Base-by-base conservation (phyloP, 1,140 invertebrate genomes). In the Agraylea sexmaculata region DNA sequence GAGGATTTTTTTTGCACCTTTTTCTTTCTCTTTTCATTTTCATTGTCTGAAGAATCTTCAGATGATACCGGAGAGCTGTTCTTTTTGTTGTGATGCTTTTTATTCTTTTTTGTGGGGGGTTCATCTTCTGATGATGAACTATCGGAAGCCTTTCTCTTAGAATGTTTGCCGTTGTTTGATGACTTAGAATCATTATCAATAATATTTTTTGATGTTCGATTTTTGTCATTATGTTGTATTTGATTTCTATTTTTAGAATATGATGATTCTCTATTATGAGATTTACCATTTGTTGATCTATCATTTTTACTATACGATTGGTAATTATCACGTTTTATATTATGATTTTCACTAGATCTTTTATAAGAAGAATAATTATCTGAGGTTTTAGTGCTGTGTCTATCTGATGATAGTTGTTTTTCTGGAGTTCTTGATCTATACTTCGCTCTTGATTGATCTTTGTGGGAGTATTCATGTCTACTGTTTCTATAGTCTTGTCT, bases 11-110 rank as follows among this genome's bases (percentile, higher is more conserved):
- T 29, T 11, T 19, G 34, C 29, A 27, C 22, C 32, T 45, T 45
- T 32, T 43, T 49, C 25, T 40, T 45, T n/a, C n/a, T n/a, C n/a
- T n/a, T 36, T 32, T 28, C 2, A 40, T n/a, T 22, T 23, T 37
- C 16, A n/a, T 29, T 40, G 19, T 32, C 15, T n/a, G n/a, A n/a
- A n/a, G n/a, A n/a, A n/a, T n/a, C n/a, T n/a, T n/a, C n/a, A n/a
- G n/a, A n/a, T n/a, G n/a, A n/a, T n/a, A n/a, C n/a, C n/a, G n/a
- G n/a, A n/a, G n/a, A n/a, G n/a, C n/a, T n/a, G n/a, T 37, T 38
- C 13, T 30, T 32, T 33, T 41, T 43, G 5, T 6, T 7, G 19
- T 19, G 22, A 11, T 35, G 33, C 17, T 33, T 43, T 31, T 13
- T 18, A 34, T 35, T 44, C 3, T 13, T 18, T 34, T 42, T 31